Conservation (phyloP, 2,113 vertebrate genomes). For the Zosterops hypoxanthus region DNA sequence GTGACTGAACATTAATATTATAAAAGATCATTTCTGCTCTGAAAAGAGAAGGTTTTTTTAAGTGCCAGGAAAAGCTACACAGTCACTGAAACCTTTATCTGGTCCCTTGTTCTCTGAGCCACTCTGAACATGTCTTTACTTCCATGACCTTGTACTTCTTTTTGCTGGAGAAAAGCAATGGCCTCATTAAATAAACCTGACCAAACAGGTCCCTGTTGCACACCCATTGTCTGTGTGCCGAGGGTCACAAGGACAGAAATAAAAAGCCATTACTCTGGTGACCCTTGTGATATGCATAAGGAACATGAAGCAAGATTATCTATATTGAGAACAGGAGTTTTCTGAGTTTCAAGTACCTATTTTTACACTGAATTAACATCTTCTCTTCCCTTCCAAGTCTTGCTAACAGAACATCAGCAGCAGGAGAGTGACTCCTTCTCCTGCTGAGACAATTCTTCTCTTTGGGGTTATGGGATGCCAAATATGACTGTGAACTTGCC, state of each 20-base stretch:
- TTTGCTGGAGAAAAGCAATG: not conserved
- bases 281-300: not conserved
- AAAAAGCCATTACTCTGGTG: not conserved
- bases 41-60: not conserved
- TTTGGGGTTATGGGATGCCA: not conserved
- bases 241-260: not conserved
- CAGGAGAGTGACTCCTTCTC: not conserved
- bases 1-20: not conserved
- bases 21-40: not conserved
- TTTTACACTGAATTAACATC: not conserved
- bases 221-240: not conserved
- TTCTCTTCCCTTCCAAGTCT: not conserved
- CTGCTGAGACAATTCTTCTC: not conserved
- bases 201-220: not conserved
- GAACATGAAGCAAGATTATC: not conserved
- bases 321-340: not conserved
- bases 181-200: constrained; percentile 17
- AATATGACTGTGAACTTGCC: not conserved
- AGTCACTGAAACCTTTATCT: not conserved
- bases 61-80: not conserved
- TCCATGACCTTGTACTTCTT: not conserved
- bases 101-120: not conserved
- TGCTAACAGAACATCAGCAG: not conserved
- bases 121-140: not conserved
- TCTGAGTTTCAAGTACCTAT: not conserved